Conservation (phyloP, 2,113 vertebrate species). For the Herpetotheres cachinnans region DNA sequence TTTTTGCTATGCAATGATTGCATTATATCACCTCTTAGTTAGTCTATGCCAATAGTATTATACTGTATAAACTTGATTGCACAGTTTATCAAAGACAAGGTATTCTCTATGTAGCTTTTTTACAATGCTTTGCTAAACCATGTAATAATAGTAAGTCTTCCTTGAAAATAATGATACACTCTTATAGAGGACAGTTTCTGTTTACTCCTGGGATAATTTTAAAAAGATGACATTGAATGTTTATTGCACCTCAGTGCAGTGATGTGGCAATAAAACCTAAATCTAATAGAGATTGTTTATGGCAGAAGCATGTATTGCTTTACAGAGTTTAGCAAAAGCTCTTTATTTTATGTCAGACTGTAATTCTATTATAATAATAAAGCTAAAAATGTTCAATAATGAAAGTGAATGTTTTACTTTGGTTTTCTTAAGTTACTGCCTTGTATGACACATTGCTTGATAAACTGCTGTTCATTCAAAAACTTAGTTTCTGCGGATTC, state of each 20-base stretch:
- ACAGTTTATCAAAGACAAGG: constrained; percentile 83
- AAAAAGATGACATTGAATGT: constrained; percentile 85
- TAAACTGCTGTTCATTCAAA: constrained; percentile 32
- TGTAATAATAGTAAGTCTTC: constrained; percentile 84
- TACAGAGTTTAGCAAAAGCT: constrained; percentile 85
- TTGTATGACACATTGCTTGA: neutral
- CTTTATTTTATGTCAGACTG: constrained; percentile 84
- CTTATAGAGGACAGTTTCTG: constrained; percentile 82
- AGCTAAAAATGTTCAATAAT: constrained; percentile 78
- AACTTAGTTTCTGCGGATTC: neutral
- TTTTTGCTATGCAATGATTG: constrained; percentile 98
- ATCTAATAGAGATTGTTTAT: constrained; percentile 79
- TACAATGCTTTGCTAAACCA: constrained; percentile 84
- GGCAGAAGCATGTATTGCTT: constrained; percentile 83
- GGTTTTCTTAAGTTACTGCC: constrained; percentile 56
- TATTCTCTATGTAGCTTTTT: constrained; percentile 84
- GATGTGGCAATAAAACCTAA: constrained; percentile 91
- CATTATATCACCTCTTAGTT: constrained; percentile 86
- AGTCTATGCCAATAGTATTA: constrained; percentile 78
- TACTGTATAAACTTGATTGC: constrained; percentile 86
- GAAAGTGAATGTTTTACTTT: constrained; percentile 72
- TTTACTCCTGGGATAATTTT: constrained; percentile 79
- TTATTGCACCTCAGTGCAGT: constrained; percentile 86
- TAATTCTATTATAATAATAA: constrained; percentile 84
- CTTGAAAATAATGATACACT: constrained; percentile 84